phyloP scores from a whole-genome alignment of 2,888 invertebrate species.

The Achlya flavicornis region DNA sequence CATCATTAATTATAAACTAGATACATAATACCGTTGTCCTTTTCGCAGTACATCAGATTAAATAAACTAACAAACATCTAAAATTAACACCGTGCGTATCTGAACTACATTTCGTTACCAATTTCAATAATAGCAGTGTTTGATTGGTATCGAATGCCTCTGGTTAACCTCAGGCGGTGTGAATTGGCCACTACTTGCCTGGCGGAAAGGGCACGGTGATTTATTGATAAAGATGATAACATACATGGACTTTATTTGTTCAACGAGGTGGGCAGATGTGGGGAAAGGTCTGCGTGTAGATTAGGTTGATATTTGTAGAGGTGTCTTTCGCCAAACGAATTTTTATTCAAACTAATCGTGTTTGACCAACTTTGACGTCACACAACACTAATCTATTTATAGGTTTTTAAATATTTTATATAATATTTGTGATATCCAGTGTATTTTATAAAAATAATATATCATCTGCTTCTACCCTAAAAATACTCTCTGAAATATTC shows the following conservation, averaged over 20 bases:
- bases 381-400: no score
- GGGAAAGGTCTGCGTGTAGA: background rate
- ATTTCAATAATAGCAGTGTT: background rate
- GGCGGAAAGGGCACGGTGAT: background rate
- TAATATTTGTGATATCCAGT: no score
- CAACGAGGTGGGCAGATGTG: background rate
- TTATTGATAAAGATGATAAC: background rate
- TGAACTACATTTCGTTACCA: background rate
- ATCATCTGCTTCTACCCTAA: no score
- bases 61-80: background rate
- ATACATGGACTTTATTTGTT: background rate
- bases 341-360: no score
- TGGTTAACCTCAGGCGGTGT: conserved; percentile 1
- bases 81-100: background rate
- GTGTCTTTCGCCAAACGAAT: no score
- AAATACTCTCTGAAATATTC: no score
- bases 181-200: background rate
- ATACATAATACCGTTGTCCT: background rate
- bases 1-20: no score
- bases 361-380: no score
- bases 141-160: conserved; percentile 2
- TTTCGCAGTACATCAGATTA: background rate
- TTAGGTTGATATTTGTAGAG: background rate
- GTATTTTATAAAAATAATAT: no score
- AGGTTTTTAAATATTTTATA: no score